Evolutionary conservation across 2,888 invertebrate genomes (phyloP).

Genomic region (Euplexia lucipara): DNA sequence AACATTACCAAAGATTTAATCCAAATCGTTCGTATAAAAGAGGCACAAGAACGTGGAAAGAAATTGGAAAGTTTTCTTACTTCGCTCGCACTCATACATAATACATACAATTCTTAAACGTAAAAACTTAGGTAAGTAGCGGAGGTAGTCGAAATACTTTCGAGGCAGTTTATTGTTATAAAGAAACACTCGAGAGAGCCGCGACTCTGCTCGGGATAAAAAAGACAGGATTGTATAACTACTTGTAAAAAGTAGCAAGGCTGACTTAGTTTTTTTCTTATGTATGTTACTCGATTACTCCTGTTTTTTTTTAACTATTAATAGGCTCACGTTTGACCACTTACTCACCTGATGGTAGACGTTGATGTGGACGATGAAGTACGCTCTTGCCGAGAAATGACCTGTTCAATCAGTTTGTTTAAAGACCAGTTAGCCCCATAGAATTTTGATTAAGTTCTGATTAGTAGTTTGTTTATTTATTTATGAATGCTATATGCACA

Average conservation of each 20-base stretch:
- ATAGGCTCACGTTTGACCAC: too few relatives aligned
- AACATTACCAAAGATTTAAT: constrained; percentile 63
- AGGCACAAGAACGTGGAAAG: constrained; percentile 45
- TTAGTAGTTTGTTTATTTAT: too few relatives aligned
- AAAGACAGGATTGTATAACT: constrained; percentile 3
- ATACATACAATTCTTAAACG: constrained; percentile 62
- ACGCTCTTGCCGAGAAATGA: too few relatives aligned
- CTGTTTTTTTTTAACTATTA: too few relatives aligned
- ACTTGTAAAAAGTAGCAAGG: neutral
- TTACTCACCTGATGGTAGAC: too few relatives aligned
- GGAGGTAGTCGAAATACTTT: constrained; percentile 29
- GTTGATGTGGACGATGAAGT: too few relatives aligned
- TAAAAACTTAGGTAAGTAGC: constrained; percentile 61
- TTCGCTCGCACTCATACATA: constrained; percentile 61
- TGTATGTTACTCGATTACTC: too few relatives aligned
- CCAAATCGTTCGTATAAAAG: constrained; percentile 56
- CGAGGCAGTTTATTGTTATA: constrained; percentile 24
- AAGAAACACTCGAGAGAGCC: constrained; percentile 18
- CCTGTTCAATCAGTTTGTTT: too few relatives aligned
- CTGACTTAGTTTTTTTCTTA: too few relatives aligned
- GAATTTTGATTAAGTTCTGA: too few relatives aligned
- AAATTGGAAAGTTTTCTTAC: constrained; percentile 60
- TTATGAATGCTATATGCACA: too few relatives aligned
- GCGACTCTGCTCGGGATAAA: neutral
- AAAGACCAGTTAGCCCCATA: too few relatives aligned